Evolutionary conservation across 2,113 vertebrate species (phyloP).

Genomic region (Corythoichthys haematopterus): DNA sequence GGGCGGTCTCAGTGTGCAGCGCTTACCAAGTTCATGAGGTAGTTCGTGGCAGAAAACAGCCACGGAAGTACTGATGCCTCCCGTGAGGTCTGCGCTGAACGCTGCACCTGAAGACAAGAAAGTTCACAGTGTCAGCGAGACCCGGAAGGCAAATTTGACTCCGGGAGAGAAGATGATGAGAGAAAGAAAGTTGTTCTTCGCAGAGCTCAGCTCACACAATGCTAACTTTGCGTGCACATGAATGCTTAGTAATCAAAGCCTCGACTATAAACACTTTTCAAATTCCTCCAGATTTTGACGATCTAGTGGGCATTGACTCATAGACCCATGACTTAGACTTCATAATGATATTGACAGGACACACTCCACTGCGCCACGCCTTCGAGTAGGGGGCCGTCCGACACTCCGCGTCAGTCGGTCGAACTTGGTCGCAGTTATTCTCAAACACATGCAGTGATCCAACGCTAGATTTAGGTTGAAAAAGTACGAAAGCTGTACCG

Average conservation of each 20-base stretch:
- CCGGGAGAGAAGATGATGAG: not conserved
- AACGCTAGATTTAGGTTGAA: no score
- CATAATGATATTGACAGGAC: no score
- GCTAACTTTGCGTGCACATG: not conserved
- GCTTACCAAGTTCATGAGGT: constrained; percentile 93
- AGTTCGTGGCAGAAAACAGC: constrained; percentile 98
- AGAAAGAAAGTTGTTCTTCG: not conserved
- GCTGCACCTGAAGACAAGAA: constrained; percentile 79
- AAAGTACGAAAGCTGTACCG: no score
- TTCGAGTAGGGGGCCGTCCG: no score
- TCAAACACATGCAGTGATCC: no score
- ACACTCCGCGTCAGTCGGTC: no score
- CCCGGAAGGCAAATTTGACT: not conserved
- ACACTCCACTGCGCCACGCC: no score
- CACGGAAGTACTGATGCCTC: constrained; percentile 96
- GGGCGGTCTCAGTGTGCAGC: not conserved
- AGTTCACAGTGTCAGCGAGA: not conserved
- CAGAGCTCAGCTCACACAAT: not conserved
- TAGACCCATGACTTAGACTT: no score
- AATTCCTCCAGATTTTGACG: not conserved
- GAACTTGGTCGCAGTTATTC: no score
- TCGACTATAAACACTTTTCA: not conserved
- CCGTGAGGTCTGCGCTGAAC: constrained; percentile 91
- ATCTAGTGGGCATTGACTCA: not conserved
- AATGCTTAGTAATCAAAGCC: not conserved